phyloP scores from a whole-genome alignment of 2,797 vertebrate species.

The Poecilia picta region DNA sequence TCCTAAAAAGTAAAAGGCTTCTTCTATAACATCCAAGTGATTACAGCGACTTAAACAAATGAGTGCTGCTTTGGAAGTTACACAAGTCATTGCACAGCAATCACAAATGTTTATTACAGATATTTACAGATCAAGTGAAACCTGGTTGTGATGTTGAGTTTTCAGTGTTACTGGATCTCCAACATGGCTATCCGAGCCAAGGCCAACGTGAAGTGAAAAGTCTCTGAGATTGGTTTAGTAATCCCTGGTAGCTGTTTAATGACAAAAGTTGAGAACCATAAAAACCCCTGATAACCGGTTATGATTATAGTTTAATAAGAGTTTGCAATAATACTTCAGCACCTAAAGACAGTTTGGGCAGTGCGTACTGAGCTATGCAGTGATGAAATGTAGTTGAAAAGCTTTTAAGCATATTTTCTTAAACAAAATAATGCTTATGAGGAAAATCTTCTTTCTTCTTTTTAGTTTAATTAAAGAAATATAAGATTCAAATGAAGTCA shows the following conservation, averaged over 20 bases:
- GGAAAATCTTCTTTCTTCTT: not conserved
- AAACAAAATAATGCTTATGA: not conserved
- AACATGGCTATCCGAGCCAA: constrained; percentile 12
- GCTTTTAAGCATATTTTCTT: constrained; percentile 22
- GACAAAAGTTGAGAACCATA: constrained; percentile 16
- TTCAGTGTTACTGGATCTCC: constrained; percentile 13
- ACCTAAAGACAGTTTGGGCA: constrained; percentile 43
- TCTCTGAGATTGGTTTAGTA: constrained; percentile 11
- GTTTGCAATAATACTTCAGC: constrained; percentile 23
- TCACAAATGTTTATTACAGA: constrained; percentile 46
- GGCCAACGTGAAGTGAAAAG: constrained; percentile 9
- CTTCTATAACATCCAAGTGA: not conserved
- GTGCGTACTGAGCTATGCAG: constrained; percentile 44
- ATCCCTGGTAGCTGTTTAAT: constrained; percentile 9
- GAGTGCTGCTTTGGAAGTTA: constrained; percentile 17
- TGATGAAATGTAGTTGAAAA: constrained; percentile 18
- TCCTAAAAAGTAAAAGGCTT: constrained; percentile 3
- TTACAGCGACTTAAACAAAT: constrained; percentile 19
- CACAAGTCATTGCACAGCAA: constrained; percentile 31
- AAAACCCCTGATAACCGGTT: constrained; percentile 3
- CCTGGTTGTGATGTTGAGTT: constrained; percentile 14
- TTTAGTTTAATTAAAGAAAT: constrained; percentile 7
- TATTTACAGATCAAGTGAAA: constrained; percentile 71
- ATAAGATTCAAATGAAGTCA: not conserved
- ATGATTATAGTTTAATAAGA: constrained; percentile 20